These are phyloP conservation scores for Hydrotaea diabolus DNA, from an alignment of 2,888 invertebrate species.

Conservation along the genomic window DNA sequence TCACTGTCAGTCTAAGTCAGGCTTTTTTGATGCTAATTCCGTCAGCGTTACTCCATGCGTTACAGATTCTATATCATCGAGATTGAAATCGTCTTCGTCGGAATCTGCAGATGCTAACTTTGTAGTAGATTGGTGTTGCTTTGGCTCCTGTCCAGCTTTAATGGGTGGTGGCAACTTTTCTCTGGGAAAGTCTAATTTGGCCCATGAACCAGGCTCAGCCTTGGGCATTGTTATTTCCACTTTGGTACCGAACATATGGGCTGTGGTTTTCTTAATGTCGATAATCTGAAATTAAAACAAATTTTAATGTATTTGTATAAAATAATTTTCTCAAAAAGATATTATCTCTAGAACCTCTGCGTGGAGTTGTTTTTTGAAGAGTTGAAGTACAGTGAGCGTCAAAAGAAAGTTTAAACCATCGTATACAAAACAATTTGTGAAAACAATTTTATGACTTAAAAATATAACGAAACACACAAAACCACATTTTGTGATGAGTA, in stretches of 20 bases:
- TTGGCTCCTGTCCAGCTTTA: slow-evolving; percentile 42
- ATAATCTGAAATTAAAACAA: slow-evolving; percentile 85
- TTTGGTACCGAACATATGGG: slow-evolving; percentile 92
- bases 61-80: slow-evolving; percentile 85
- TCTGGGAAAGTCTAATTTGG: slow-evolving; percentile 86
- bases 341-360: too few relatives aligned
- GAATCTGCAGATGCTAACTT: slow-evolving; percentile 69
- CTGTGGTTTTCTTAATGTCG: slow-evolving; percentile 86
- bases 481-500: too few relatives aligned
- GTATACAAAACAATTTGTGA: too few relatives aligned
- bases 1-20: slow-evolving; percentile 71
- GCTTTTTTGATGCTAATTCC: slow-evolving; percentile 72
- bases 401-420: too few relatives aligned
- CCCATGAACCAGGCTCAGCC: slow-evolving; percentile 91
- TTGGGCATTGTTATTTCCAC: slow-evolving; percentile 95
- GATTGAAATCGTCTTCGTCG: slow-evolving; percentile 86
- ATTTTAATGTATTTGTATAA: too few relatives aligned
- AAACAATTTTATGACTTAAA: too few relatives aligned
- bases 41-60: slow-evolving; percentile 72
- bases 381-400: too few relatives aligned
- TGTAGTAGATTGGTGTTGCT: background rate
- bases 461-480: too few relatives aligned
- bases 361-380: too few relatives aligned
- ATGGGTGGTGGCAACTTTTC: slow-evolving; percentile 69
- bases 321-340: too few relatives aligned